phyloP scores from a whole-genome alignment of 2,113 vertebrate species.

The Rousettus leschenaultii region DNA sequence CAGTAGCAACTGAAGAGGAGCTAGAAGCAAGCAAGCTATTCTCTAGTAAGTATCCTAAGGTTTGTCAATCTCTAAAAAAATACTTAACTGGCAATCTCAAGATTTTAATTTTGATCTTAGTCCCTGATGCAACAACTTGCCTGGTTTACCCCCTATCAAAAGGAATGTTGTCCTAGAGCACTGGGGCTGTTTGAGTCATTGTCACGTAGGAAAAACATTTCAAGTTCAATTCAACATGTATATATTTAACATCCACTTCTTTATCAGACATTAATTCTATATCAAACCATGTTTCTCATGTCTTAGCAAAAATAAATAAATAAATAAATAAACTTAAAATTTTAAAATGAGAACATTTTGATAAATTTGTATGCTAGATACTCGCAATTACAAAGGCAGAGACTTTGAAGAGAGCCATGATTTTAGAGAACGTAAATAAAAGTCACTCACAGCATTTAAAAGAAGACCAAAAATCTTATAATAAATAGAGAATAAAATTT shows the following conservation, averaged over 20 bases:
- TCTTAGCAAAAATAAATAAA: conserved; percentile 26
- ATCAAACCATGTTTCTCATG: not conserved
- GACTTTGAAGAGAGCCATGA: not conserved
- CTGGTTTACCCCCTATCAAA: not conserved
- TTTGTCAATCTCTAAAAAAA: not conserved
- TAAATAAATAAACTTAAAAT: not conserved
- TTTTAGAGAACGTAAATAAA: conserved; percentile 16
- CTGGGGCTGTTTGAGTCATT: not conserved
- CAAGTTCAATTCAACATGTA: not conserved
- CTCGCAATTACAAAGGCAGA: not conserved
- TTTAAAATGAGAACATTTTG: conserved; percentile 4
- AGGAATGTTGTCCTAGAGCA: not conserved
- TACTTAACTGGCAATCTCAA: not conserved
- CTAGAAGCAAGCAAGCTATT: not conserved
- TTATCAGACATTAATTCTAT: not conserved
- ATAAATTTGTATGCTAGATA: not conserved
- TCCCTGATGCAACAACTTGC: not conserved
- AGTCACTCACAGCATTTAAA: not conserved
- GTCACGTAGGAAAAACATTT: not conserved
- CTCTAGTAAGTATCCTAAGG: not conserved
- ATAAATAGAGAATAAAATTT: not conserved
- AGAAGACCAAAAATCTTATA: not conserved
- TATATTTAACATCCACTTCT: not conserved
- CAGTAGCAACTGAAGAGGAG: not conserved
- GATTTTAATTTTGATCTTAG: not conserved